Percentiles rank a stretch among this genome's conserved stretches.
phyloP scores from a whole-genome alignment of 2,888 invertebrate species.

The Odontocerum albicorne region DNA sequence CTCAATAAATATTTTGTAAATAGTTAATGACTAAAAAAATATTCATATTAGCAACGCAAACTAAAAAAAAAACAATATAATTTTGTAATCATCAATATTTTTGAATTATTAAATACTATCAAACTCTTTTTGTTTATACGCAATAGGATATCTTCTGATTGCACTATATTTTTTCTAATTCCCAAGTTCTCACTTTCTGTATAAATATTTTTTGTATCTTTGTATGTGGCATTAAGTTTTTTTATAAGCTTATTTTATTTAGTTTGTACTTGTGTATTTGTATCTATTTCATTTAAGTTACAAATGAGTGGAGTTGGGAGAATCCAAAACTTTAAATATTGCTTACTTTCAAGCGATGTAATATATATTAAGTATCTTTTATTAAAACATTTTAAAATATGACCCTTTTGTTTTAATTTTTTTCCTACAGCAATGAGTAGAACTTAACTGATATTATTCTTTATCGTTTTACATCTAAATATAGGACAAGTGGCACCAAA shows the following conservation, averaged over 20 bases:
- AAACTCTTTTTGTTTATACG: no score
- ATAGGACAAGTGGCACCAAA: no score
- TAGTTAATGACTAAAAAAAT: no score
- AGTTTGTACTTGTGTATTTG: slow-evolving; percentile 37
- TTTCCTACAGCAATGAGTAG: no score
- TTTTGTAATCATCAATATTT: no score
- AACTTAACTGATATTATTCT: no score
- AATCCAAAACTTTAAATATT: slow-evolving; percentile 30
- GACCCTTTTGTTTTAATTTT: slow-evolving; percentile 6
- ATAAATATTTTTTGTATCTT: slow-evolving; percentile 36
- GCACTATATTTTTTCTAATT: slow-evolving; percentile 25
- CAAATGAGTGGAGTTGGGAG: slow-evolving; percentile 20
- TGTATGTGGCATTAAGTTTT: slow-evolving; percentile 39
- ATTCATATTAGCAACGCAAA: no score
- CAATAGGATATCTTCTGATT: no score
- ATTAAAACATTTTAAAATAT: slow-evolving; percentile 34
- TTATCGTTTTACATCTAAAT: no score
- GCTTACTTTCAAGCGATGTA: slow-evolving; percentile 37
- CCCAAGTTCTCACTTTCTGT: slow-evolving; percentile 29
- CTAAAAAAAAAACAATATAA: no score
- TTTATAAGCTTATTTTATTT: slow-evolving; percentile 30
- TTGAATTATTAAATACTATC: no score
- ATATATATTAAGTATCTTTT: slow-evolving; percentile 37
- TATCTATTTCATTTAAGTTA: slow-evolving; percentile 33
- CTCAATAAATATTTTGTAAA: no score